Evolutionary conservation across 2,113 vertebrate genomes (phyloP).

Genomic region (Hemiscyllium ocellatum): DNA sequence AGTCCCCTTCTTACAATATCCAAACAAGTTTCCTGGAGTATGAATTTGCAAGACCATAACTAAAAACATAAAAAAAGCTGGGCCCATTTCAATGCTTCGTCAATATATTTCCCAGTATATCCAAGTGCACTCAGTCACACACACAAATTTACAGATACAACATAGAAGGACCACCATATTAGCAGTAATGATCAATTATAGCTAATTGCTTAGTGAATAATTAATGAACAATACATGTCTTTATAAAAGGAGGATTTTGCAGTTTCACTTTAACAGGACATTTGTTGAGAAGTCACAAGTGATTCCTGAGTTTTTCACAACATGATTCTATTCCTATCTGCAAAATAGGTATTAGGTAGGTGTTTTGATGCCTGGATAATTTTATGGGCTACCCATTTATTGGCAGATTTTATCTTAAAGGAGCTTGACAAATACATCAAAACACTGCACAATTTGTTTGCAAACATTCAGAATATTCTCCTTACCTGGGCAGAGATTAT

Average conservation of each 20-base stretch:
- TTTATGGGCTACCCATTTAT: background rate
- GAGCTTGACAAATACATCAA: background rate
- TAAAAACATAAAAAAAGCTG: background rate
- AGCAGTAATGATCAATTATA: conserved; percentile 16
- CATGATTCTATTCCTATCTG: background rate
- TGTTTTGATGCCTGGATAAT: background rate
- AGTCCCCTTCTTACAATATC: background rate
- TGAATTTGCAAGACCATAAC: background rate
- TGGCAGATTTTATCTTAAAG: background rate
- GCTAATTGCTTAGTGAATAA: conserved; percentile 16
- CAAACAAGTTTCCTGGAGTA: background rate
- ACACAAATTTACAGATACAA: background rate
- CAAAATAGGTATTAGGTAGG: background rate
- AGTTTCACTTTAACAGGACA: background rate
- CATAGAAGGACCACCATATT: background rate
- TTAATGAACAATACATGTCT: background rate
- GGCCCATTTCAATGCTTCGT: background rate
- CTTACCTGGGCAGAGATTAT: background rate
- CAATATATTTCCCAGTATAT: background rate
- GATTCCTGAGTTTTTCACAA: background rate
- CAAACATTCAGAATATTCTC: background rate
- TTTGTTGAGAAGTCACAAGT: background rate
- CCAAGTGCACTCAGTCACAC: background rate
- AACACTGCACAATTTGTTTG: background rate
- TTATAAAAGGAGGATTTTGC: background rate